A percentile compares a stretch with the other conserved stretches of the same genome.
Evolutionary conservation across 2,113 vertebrate genomes (phyloP).

Genomic region (Lophotis ruficrista): DNA sequence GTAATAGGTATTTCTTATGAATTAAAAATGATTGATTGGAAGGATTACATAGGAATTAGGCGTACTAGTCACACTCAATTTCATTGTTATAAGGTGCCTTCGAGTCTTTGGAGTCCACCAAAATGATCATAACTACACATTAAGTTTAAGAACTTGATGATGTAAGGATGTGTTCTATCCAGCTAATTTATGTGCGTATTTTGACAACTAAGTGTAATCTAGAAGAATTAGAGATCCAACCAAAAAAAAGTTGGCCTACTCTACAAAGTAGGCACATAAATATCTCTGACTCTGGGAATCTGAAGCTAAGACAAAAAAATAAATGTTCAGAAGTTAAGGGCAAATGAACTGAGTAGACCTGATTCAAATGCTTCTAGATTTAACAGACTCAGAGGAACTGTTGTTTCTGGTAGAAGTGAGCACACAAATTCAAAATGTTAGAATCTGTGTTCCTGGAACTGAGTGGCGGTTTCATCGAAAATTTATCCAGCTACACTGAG

Average conservation of each 20-base stretch:
- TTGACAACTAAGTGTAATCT: background rate
- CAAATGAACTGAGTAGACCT: background rate
- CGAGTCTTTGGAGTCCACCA: background rate
- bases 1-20: background rate
- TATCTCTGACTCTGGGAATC: background rate
- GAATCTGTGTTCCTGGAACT: background rate
- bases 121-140: background rate
- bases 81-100: background rate
- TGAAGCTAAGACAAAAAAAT: background rate
- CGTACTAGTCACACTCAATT: background rate
- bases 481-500: background rate
- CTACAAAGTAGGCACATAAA: background rate
- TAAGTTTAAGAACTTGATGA: background rate
- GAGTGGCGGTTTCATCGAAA: background rate
- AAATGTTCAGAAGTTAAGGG: background rate
- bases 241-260: background rate
- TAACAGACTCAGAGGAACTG: background rate
- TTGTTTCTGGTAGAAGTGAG: background rate
- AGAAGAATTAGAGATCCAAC: background rate
- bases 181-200: background rate
- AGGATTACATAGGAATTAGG: background rate
- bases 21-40: background rate
- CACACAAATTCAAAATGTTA: background rate
- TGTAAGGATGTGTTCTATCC: background rate
- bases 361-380: background rate